phyloP scores from a whole-genome alignment of 2,888 invertebrate species.

The Limnephilus auricula region DNA sequence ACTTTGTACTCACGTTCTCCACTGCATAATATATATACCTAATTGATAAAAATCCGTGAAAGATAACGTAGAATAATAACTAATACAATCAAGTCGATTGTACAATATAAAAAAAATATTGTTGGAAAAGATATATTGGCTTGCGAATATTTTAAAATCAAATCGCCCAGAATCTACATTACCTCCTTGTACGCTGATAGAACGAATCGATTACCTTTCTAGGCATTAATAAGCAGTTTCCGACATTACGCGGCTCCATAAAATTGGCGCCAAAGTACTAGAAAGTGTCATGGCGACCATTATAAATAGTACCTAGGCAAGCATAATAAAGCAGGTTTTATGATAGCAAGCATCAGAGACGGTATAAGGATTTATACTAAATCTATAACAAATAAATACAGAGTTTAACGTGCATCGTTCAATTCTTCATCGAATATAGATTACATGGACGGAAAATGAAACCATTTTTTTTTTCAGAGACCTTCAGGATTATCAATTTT shows the following conservation, averaged over 20 bases:
- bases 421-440: neutral
- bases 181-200: neutral
- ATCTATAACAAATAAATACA: neutral
- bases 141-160: neutral
- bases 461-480: too few relatives aligned
- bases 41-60: neutral
- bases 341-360: neutral
- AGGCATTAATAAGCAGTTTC: neutral
- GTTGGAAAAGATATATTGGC: neutral
- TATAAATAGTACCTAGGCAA: neutral
- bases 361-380: neutral
- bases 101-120: neutral
- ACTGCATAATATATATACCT: neutral
- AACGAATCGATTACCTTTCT: slow-evolving; percentile 5
- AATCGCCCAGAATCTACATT: neutral
- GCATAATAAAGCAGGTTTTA: neutral
- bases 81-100: too few relatives aligned
- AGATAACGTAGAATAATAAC: neutral
- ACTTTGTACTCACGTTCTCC: neutral
- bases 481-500: neutral
- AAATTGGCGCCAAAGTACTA: slow-evolving; percentile 43
- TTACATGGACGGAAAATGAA: neutral
- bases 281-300: slow-evolving; percentile 50
- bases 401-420: neutral
- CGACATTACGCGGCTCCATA: neutral